Conservation (phyloP, 2,797 vertebrate genomes). For the Urosaurus nigricauda region DNA sequence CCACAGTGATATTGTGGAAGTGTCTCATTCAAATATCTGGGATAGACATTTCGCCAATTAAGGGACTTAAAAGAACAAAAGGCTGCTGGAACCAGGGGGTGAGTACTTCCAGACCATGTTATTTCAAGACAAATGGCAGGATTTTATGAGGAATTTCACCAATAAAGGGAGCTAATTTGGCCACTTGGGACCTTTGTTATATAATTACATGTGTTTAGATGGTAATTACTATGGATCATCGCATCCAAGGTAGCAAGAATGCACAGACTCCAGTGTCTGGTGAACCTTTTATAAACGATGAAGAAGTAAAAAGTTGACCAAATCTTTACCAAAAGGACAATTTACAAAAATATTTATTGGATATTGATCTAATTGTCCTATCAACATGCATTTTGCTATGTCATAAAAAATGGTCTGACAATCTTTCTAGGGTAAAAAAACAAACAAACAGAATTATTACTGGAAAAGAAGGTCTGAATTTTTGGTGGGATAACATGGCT, state of each 20-base stretch:
- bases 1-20: not conserved
- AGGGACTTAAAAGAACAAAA: not conserved
- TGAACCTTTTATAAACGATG: not conserved
- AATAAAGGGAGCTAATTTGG: not conserved
- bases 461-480: not conserved
- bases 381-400: not conserved
- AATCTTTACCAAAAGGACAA: not conserved
- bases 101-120: not conserved
- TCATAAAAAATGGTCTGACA: not conserved
- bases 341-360: not conserved
- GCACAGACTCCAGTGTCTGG: not conserved
- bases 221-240: not conserved
- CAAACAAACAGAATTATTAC: not conserved
- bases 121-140: not conserved
- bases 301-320: not conserved
- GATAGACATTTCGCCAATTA: not conserved
- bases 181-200: not conserved
- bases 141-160: not conserved
- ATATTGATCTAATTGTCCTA: not conserved
- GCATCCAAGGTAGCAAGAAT: not conserved
- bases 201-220: not conserved
- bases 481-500: not conserved
- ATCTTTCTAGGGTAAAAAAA: not conserved
- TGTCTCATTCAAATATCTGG: not conserved
- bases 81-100: not conserved